Percentiles rank a stretch among this genome's conserved stretches.
phyloP scores from a whole-genome alignment of 2,113 vertebrate genomes.

The Cryptomyrus ogoouensis region DNA sequence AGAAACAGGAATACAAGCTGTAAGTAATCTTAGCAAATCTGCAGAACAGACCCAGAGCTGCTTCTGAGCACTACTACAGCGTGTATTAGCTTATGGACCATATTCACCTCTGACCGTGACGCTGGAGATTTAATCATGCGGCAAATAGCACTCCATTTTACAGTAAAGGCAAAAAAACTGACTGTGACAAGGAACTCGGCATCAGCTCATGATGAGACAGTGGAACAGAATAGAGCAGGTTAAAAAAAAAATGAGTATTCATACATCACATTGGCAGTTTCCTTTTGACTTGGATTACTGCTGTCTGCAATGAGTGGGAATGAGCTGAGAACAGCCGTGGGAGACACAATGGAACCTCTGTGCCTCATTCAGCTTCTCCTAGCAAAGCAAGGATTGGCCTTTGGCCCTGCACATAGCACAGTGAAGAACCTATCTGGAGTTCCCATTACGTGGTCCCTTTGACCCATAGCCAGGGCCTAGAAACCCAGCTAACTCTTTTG shows the following conservation, averaged over 20 bases:
- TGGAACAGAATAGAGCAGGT: neutral
- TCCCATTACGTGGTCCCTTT: neutral
- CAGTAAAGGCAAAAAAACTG: neutral
- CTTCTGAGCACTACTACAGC: neutral
- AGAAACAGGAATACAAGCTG: conserved; percentile 14
- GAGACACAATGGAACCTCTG: neutral
- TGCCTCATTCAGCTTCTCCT: neutral
- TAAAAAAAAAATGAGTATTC: neutral
- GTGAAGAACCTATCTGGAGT: neutral
- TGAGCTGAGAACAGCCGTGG: neutral
- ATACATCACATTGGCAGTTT: neutral
- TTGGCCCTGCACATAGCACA: neutral
- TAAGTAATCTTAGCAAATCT: neutral
- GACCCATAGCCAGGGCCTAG: neutral
- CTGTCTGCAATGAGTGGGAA: neutral
- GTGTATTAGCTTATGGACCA: neutral
- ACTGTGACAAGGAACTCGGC: neutral
- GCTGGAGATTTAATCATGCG: neutral
- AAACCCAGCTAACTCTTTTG: neutral
- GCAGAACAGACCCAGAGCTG: neutral
- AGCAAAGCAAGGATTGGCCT: neutral
- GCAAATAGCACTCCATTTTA: neutral
- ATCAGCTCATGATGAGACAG: neutral
- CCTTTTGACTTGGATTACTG: neutral
- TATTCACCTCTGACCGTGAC: neutral